These are phyloP conservation scores for Heliconius himera DNA, from an alignment of 1,140 invertebrate species.

Conservation along the genomic window DNA sequence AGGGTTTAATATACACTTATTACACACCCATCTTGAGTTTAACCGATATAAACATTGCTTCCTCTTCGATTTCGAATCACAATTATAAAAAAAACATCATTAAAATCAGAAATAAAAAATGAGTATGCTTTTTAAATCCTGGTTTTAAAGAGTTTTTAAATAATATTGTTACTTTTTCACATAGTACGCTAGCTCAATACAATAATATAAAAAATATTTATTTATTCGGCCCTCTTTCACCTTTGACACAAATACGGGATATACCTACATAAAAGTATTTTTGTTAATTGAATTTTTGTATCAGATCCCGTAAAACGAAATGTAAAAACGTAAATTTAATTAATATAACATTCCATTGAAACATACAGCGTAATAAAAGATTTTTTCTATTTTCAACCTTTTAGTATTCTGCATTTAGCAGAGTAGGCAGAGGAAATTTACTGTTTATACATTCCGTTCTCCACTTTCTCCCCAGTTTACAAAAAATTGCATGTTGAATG, in stretches of 20 bases:
- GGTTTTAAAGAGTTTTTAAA: too few relatives aligned
- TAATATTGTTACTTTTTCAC: too few relatives aligned
- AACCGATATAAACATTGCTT: too few relatives aligned
- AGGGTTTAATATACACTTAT: too few relatives aligned
- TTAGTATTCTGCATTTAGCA: background rate
- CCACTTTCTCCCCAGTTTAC: too few relatives aligned
- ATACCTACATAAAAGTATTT: background rate
- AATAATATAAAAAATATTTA: background rate
- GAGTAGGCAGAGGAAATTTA: background rate
- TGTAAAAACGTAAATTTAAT: conserved; percentile 10
- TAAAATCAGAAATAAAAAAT: background rate
- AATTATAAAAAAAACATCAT: background rate
- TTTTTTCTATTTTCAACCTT: background rate
- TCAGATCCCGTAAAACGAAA: background rate
- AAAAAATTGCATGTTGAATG: too few relatives aligned
- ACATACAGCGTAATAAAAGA: background rate
- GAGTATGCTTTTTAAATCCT: too few relatives aligned
- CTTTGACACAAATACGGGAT: conserved; percentile 1
- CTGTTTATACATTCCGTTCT: background rate
- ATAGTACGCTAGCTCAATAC: background rate
- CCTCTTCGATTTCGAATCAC: too few relatives aligned
- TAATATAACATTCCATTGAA: background rate
- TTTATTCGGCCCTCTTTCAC: background rate
- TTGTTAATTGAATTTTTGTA: conserved; percentile 6
- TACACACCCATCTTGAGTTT: too few relatives aligned